Evolutionary conservation across 2,888 invertebrate species (phyloP).

Genomic region (Leptinotarsa haldemani): DNA sequence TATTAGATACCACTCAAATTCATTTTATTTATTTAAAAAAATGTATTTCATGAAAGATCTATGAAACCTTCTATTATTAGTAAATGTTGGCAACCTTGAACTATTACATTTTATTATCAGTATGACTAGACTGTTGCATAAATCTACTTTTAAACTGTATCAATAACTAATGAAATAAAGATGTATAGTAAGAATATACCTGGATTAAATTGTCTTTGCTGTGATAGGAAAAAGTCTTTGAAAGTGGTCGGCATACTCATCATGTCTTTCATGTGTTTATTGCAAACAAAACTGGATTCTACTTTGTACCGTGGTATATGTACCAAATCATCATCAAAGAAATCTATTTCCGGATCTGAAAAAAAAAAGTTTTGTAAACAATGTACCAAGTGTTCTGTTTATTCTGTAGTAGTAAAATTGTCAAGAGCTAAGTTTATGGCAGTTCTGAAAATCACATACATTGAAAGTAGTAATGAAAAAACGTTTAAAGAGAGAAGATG

Average conservation of each 20-base stretch:
- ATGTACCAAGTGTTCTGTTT: not conserved
- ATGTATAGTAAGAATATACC: conserved; percentile 30
- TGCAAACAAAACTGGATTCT: conserved; percentile 46
- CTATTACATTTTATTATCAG: not conserved
- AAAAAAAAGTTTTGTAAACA: conserved; percentile 8
- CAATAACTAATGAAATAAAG: not conserved
- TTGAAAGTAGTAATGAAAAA: too few relatives aligned
- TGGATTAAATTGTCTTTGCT: conserved; percentile 47
- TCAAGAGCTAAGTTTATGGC: too few relatives aligned
- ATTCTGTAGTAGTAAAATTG: not conserved
- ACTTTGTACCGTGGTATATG: conserved; percentile 27
- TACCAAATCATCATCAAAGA: conserved; percentile 31
- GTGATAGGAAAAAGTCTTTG: conserved; percentile 47
- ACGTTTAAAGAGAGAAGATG: too few relatives aligned
- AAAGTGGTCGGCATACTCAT: conserved; percentile 46
- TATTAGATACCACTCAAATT: too few relatives aligned
- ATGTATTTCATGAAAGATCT: too few relatives aligned
- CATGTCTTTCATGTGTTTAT: conserved; percentile 48
- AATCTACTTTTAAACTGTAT: not conserved
- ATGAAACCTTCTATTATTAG: too few relatives aligned
- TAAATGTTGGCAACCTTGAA: too few relatives aligned
- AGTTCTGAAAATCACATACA: too few relatives aligned
- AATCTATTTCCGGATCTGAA: conserved; percentile 23
- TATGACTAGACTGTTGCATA: not conserved
- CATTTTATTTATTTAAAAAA: too few relatives aligned